phyloP scores from a whole-genome alignment of 2,888 invertebrate genomes.

The Lasioglossum zephyrum region DNA sequence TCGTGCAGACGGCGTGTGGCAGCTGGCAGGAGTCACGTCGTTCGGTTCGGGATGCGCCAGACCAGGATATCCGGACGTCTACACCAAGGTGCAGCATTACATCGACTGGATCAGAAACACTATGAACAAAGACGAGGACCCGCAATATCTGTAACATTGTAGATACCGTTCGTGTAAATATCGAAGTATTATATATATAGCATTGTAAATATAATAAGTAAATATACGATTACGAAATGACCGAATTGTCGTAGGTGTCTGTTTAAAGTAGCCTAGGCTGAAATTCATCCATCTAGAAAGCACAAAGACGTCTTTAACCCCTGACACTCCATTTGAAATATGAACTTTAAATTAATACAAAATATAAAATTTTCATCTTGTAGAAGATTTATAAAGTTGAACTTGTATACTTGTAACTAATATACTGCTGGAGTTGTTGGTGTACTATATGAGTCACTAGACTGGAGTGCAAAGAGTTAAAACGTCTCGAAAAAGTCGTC shows the following conservation, averaged over 20 bases:
- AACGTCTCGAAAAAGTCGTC: no score
- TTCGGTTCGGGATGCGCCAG: conserved; percentile 97
- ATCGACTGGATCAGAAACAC: conserved; percentile 90
- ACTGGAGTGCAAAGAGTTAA: no score
- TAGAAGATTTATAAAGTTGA: no score
- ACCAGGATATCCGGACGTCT: conserved; percentile 95
- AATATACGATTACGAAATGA: not conserved
- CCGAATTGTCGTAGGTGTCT: not conserved
- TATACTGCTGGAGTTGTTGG: no score
- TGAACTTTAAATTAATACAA: no score
- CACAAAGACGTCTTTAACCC: no score
- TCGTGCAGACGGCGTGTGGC: conserved; percentile 92
- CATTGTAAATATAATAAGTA: not conserved
- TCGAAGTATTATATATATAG: not conserved
- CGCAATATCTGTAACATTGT: conserved; percentile 28
- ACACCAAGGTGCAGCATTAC: conserved; percentile 93
- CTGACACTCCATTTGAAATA: no score
- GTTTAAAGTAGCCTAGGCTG: not conserved
- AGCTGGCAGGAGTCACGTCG: conserved; percentile 94
- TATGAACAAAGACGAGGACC: conserved; percentile 71
- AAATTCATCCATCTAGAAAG: not conserved
- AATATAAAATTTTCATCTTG: no score
- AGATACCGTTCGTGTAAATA: conserved; percentile 52
- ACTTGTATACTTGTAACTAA: no score
- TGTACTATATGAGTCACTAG: no score